Conservation (phyloP, 2,888 invertebrate species). For the Dermolepida albohirtum region DNA sequence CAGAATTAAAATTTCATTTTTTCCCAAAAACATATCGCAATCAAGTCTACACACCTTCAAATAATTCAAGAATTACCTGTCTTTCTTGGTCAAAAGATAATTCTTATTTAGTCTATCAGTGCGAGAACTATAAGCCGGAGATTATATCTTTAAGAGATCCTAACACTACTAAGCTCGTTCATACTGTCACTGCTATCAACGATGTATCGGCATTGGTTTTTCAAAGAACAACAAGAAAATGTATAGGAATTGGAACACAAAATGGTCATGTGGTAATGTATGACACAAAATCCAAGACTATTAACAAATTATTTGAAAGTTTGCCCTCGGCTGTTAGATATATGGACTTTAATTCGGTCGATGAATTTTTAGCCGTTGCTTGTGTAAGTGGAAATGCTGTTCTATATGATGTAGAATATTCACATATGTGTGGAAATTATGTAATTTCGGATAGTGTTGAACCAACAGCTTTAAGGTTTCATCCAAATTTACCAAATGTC, state of each 20-base stretch:
- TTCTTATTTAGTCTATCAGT: slow-evolving; percentile 56
- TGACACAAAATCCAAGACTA: slow-evolving; percentile 57
- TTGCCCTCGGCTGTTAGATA: slow-evolving; percentile 49
- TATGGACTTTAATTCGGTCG: slow-evolving; percentile 55
- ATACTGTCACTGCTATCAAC: slow-evolving; percentile 55
- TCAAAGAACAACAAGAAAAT: slow-evolving; percentile 56
- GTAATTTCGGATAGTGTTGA: slow-evolving; percentile 38
- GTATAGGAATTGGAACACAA: slow-evolving; percentile 56
- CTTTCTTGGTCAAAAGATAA: slow-evolving; percentile 60
- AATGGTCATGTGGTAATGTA: slow-evolving; percentile 58
- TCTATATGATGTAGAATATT: slow-evolving; percentile 47
- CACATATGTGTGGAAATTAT: slow-evolving; percentile 42
- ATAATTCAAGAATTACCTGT: slow-evolving; percentile 50
- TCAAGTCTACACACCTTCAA: slow-evolving; percentile 49
- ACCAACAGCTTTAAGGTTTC: slow-evolving; percentile 49
- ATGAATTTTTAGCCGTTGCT: slow-evolving; percentile 53
- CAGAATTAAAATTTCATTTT: slow-evolving; percentile 54
- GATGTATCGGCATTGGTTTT: slow-evolving; percentile 55
- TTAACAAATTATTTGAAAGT: slow-evolving; percentile 52
- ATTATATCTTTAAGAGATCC: slow-evolving; percentile 57
- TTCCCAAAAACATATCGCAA: slow-evolving; percentile 49
- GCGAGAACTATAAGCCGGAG: slow-evolving; percentile 55
- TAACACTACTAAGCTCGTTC: slow-evolving; percentile 54
- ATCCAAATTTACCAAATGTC: slow-evolving; percentile 51
- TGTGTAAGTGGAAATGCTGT: slow-evolving; percentile 47